Evolutionary conservation across 2,797 vertebrate species (phyloP), one percentile per base, ranked within the genome.

Genomic region (Pantherophis alleghaniensis): DNA sequence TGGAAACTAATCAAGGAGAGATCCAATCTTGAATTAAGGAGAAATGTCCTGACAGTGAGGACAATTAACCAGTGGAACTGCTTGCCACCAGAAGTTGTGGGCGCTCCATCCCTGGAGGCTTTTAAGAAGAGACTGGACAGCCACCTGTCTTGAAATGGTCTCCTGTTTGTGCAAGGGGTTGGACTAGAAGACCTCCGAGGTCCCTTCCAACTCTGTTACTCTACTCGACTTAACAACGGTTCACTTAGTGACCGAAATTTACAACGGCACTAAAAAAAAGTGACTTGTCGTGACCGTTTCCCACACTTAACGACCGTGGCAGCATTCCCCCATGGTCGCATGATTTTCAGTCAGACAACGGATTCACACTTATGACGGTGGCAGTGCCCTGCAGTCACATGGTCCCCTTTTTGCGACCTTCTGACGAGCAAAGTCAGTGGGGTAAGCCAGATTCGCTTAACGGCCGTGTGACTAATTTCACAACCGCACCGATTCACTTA

Each of bases 321-420:
- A 69, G 13, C 5, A 1, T n/a, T 13, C 63, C 28, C 28, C 28
- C 5, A 0, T 4, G 13, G 56, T 6, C 18, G 12, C 57, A 0
- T 59, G 57, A 20, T 59, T 59, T 59, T 20, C 57, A 7, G 26
- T 61, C 3, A 1, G 60, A 26, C 60, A 61, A 26, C 24, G 3
- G 24, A 26, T 9, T 61, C 60, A 3, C 24, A 26, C 9, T 11
- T 26, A 26, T 7, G 60, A 61, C 60, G 1, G 60, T 61, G 1
- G 7, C 20, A 3, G 22, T 9, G 20, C 22, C 7, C 59, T 1
- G 22, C 2, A 1, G 59, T 26, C 9, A 1, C 20, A 0, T 24
- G 0, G 0, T 61, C 7, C 60, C 18, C 60, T 10, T 26, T 55
- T 59, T 0, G 57, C 0, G 2, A 59, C 18, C 57, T 59, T 20